Evolutionary conservation across 2,113 vertebrate genomes (phyloP).

Genomic region (Ciconia stormi): DNA sequence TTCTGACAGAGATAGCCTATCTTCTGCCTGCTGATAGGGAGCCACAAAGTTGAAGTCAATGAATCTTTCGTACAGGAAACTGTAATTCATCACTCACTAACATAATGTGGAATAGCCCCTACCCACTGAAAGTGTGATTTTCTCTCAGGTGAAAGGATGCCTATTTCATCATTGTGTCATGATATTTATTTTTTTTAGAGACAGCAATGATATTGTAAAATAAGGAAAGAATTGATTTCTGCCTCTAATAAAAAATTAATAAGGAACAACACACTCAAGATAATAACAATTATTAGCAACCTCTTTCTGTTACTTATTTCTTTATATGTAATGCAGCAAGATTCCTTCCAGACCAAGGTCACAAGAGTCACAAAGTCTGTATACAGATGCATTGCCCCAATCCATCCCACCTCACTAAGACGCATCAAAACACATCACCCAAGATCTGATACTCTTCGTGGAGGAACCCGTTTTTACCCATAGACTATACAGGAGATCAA

Average conservation of each 20-base stretch:
- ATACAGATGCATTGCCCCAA: not conserved
- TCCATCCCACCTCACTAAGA: not conserved
- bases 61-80: constrained; percentile 12
- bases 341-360: not conserved
- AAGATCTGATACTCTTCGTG: not conserved
- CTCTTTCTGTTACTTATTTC: not conserved
- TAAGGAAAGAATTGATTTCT: not conserved
- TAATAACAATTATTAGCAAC: not conserved
- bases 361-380: not conserved
- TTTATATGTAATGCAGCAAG: not conserved
- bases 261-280: not conserved
- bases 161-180: constrained; percentile 38
- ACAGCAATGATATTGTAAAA: constrained; percentile 44
- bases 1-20: constrained; percentile 48
- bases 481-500: not conserved
- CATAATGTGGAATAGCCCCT: not conserved
- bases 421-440: not conserved
- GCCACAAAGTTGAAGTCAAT: constrained; percentile 27
- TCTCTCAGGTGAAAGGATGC: constrained; percentile 1
- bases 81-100: constrained; percentile 14
- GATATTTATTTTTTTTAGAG: not conserved
- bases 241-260: not conserved
- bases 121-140: not conserved
- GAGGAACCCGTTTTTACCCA: not conserved
- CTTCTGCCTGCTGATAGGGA: constrained; percentile 35